Conservation (phyloP, 2,888 invertebrate genomes). For the Cephus rjabovi region DNA sequence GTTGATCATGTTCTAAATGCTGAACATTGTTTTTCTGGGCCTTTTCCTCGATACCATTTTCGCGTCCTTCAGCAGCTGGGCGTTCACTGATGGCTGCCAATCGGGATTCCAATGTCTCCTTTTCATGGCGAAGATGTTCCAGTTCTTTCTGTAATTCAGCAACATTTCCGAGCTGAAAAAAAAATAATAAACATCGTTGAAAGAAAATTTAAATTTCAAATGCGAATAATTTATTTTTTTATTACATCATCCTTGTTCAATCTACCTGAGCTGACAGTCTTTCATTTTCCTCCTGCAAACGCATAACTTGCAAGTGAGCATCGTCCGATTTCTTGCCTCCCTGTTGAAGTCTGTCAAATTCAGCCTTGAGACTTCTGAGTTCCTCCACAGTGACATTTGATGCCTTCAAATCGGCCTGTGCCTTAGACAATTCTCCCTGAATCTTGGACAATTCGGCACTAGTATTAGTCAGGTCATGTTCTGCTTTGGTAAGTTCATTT, state of each 20-base stretch:
- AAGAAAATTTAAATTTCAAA: neutral
- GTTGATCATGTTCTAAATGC: constrained; percentile 47
- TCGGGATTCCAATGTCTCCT: constrained; percentile 62
- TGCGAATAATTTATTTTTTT: neutral
- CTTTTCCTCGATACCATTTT: constrained; percentile 62
- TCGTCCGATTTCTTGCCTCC: constrained; percentile 40
- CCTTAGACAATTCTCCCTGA: constrained; percentile 42
- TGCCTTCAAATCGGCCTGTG: constrained; percentile 30
- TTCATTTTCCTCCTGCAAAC: constrained; percentile 69
- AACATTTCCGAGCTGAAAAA: constrained; percentile 41
- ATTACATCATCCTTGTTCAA: neutral
- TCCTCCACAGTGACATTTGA: constrained; percentile 29
- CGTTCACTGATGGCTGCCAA: constrained; percentile 63
- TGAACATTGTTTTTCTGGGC: constrained; percentile 46
- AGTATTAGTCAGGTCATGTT: constrained; percentile 37
- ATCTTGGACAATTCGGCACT: constrained; percentile 41
- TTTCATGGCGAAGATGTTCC: constrained; percentile 62
- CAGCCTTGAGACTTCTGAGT: constrained; percentile 36
- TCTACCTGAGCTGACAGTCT: constrained; percentile 67
- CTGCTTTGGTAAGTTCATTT: constrained; percentile 36
- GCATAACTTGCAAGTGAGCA: constrained; percentile 58
- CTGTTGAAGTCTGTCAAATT: constrained; percentile 40
- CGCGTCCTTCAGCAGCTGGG: constrained; percentile 62
- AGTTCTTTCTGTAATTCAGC: constrained; percentile 53
- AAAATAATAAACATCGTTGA: constrained; percentile 11